phyloP scores from a whole-genome alignment of 2,888 invertebrate genomes.

The Vandiemenella viatica region DNA sequence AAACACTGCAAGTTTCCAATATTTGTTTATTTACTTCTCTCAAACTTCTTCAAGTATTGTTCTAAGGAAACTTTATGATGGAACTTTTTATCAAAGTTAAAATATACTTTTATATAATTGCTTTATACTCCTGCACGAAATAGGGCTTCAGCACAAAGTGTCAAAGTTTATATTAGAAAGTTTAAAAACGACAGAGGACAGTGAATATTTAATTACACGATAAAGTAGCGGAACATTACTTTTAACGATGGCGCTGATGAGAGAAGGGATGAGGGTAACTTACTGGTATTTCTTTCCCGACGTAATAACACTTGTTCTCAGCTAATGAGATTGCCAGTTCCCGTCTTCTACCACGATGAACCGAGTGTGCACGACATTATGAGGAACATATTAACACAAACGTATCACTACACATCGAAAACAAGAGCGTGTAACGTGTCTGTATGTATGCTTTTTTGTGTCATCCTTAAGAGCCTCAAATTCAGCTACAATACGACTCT shows the following conservation, averaged over 20 bases:
- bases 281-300: too few species aligned
- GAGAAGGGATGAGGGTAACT: too few species aligned
- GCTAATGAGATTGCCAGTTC: too few species aligned
- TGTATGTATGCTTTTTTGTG: too few species aligned
- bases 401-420: too few species aligned
- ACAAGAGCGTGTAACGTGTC: too few species aligned
- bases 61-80: background rate
- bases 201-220: background rate
- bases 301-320: too few species aligned
- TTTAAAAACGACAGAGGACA: background rate
- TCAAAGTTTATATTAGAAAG: background rate
- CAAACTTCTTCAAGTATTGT: background rate
- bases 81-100: background rate
- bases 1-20: background rate
- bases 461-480: too few species aligned
- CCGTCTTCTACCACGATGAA: too few species aligned
- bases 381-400: too few species aligned
- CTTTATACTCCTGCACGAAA: background rate
- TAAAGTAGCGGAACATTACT: background rate
- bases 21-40: background rate
- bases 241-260: background rate
- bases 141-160: background rate
- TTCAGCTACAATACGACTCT: too few species aligned
- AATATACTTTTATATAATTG: background rate
- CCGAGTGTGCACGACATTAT: too few species aligned